Conservation (phyloP, 2,797 vertebrate species). For the Melanotaenia parkinsoni region DNA sequence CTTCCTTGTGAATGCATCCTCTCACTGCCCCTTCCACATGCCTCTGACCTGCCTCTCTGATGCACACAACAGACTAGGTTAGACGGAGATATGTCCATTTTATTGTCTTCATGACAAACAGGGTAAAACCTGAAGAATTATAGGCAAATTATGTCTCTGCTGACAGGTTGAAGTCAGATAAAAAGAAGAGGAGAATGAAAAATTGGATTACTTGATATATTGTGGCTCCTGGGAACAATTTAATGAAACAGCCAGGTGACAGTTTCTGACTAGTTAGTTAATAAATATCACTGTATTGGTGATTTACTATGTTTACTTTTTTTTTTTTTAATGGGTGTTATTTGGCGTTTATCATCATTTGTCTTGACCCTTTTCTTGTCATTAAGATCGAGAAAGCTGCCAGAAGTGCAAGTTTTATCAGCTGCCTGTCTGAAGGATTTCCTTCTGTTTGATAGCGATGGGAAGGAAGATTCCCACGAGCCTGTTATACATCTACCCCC, state of each 20-base stretch:
- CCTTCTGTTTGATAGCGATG: constrained; percentile 25
- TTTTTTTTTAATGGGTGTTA: background rate
- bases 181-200: constrained; percentile 15
- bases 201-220: constrained; percentile 30
- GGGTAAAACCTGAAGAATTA: constrained; percentile 12
- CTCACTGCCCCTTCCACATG: constrained; percentile 25
- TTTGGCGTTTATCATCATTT: background rate
- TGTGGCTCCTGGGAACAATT: constrained; percentile 39
- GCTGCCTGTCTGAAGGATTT: constrained; percentile 2
- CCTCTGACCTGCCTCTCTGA: constrained; percentile 19
- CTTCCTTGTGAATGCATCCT: constrained; percentile 2
- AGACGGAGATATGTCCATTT: constrained; percentile 2
- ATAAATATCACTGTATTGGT: constrained; percentile 3
- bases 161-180: background rate
- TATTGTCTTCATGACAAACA: background rate
- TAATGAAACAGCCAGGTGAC: constrained; percentile 17
- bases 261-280: constrained; percentile 4
- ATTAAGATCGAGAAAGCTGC: background rate
- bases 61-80: background rate
- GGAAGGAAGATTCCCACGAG: constrained; percentile 10
- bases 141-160: constrained; percentile 14
- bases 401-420: constrained; percentile 12
- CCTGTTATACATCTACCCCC: constrained; percentile 21
- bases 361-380: background rate
- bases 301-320: background rate